These are phyloP conservation scores for Drusus annulatus DNA, from an alignment of 1,140 invertebrate genomes.

Conservation along the genomic window DNA sequence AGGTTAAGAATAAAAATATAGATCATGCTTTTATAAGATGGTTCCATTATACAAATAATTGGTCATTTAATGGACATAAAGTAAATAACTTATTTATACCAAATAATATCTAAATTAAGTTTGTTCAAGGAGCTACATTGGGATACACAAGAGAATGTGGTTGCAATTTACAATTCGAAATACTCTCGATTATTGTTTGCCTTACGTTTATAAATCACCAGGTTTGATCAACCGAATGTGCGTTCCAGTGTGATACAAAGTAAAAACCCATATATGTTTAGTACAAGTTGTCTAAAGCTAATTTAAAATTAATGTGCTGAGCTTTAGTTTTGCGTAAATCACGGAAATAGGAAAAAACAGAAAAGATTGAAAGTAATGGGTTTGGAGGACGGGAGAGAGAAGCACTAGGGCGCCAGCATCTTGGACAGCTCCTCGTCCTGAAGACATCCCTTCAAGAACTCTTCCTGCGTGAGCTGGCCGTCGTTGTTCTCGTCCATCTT, in stretches of 20 bases:
- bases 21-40: constrained; percentile 21
- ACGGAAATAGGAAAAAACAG: constrained; percentile 19
- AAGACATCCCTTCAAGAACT: constrained; percentile 98
- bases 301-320: constrained; percentile 31
- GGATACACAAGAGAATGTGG: background rate
- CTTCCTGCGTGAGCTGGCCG: constrained; percentile 97
- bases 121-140: background rate
- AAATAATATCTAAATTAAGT: constrained; percentile 4
- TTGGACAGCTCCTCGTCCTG: constrained; percentile 97
- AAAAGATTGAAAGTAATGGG: constrained; percentile 36
- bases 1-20: constrained; percentile 38
- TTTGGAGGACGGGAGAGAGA: constrained; percentile 51
- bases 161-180: background rate
- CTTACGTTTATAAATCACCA: constrained; percentile 17
- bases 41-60: constrained; percentile 38
- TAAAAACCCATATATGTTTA: background rate
- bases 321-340: constrained; percentile 17
- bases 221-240: constrained; percentile 12
- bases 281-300: constrained; percentile 27
- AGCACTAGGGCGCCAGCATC: constrained; percentile 91
- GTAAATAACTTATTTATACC: constrained; percentile 12
- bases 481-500: constrained; percentile 99
- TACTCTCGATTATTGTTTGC: background rate
- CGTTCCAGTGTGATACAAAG: constrained; percentile 1
- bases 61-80: constrained; percentile 37